Percentiles rank a stretch among this genome's conserved stretches.
Evolutionary conservation across 2,113 vertebrate genomes (phyloP).

Genomic region (Pangasianodon hypophthalmus): DNA sequence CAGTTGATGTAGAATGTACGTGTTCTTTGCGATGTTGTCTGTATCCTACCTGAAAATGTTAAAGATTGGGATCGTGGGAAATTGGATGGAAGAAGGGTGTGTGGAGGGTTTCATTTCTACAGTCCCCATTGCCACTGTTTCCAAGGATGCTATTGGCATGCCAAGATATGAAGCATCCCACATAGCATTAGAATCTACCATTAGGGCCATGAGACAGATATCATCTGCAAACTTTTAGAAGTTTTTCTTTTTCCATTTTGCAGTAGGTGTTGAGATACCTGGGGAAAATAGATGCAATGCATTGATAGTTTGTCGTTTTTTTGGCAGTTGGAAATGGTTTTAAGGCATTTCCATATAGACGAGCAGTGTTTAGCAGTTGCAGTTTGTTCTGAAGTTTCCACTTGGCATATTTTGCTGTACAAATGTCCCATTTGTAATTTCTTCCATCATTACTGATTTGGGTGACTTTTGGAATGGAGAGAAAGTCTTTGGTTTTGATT

Average conservation of each 20-base stretch:
- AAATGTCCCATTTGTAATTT: constrained; percentile 9
- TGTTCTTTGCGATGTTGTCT: not conserved
- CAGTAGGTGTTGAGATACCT: not conserved
- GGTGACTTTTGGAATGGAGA: not conserved
- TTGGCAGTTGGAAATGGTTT: constrained; percentile 2
- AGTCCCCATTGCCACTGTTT: not conserved
- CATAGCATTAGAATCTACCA: constrained; percentile 4
- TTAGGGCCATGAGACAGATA: not conserved
- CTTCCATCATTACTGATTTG: not conserved
- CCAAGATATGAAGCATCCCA: not conserved
- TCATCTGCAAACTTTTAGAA: constrained; percentile 12
- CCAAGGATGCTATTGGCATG: not conserved
- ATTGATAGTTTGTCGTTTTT: not conserved
- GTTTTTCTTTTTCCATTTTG: not conserved
- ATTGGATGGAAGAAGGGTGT: not conserved
- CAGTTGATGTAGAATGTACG: not conserved
- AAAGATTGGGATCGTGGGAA: not conserved
- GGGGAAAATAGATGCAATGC: not conserved
- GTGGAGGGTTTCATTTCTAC: not conserved
- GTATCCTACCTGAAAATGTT: not conserved
- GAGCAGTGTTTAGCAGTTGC: constrained; percentile 5
- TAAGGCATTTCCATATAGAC: constrained; percentile 26
- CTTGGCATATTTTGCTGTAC: not conserved
- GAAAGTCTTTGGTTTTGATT: not conserved
- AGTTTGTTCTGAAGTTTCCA: not conserved